Base-by-base conservation (phyloP, 2,797 vertebrate genomes). In the Telmatherina bonti region DNA sequence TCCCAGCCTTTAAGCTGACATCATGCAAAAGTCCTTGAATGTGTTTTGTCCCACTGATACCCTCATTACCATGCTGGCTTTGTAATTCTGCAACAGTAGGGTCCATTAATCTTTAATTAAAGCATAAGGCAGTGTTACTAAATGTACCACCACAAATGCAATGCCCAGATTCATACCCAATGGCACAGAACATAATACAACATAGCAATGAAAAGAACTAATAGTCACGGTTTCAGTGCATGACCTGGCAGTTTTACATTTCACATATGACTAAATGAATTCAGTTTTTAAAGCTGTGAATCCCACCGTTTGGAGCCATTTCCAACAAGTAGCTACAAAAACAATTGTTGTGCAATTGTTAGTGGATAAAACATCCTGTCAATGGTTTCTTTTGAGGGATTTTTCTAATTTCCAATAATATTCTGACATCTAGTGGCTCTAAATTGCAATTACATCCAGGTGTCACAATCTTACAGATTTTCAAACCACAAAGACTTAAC, bases 371-470 rank as follows among this genome's bases (percentile, higher is more conserved):
- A n/a, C n/a, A n/a, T n/a, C n/a, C n/a, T n/a, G n/a, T 22, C 22
- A 24, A 9, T 9, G 12, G 20, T 12, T 15, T 43, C 30, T 43
- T n/a, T 8, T 47, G 5, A 47, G 1, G 7, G 3, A 8, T 22
- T 47, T 9, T 3, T n/a, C n/a, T 18, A 20, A 74, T 74, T 58
- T 24, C 5, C 54, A 38, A 16, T 53, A 20, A 0, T 51, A 43
- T 41, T 26, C 56, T 74, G 86, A 67, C 90, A 83, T 29, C 88
- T 87, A 67, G 78, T 84, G 90, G 84, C n/a, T 27, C 0, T 7
- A 43, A 5, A 1, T 16, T 7, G 18, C 2, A 1, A 84, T 56
- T 67, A 45, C 74, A 70, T 7, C n/a, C 9, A 43, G 1, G 31
- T 20, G 47, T 31, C 8, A 31, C 5, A 1, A 45, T n/a, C 43